Evolutionary conservation across 2,888 invertebrate species (phyloP).

Genomic region (Caradrina kadenii): DNA sequence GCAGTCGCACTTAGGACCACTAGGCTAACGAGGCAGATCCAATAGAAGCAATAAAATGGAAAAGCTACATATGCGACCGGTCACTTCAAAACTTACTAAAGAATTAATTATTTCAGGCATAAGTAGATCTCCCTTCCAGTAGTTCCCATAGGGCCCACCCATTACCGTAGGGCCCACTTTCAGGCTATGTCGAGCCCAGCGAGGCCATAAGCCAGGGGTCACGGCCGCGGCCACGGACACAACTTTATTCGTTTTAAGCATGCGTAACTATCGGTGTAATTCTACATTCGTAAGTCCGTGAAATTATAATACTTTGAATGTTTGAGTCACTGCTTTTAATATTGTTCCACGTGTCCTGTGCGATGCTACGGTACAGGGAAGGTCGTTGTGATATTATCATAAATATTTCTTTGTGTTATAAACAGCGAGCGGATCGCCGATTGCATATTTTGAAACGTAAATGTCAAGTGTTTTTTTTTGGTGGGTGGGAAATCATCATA

Average conservation of each 20-base stretch:
- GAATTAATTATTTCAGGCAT: background rate
- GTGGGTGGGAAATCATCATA: no score
- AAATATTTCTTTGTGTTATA: no score
- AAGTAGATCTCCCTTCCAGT: constrained; percentile 24
- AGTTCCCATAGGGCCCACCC: constrained; percentile 29
- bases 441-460: no score
- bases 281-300: constrained; percentile 29
- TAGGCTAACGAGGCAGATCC: no score
- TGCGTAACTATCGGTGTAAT: constrained; percentile 52
- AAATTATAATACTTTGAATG: constrained; percentile 25
- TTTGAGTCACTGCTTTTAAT: constrained; percentile 15
- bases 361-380: background rate
- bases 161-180: constrained; percentile 47
- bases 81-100: background rate
- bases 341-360: background rate
- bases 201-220: constrained; percentile 60
- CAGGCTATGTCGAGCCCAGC: constrained; percentile 51
- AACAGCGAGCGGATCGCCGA: no score
- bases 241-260: constrained; percentile 44
- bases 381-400: background rate
- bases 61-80: background rate
- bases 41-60: no score
- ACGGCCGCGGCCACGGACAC: constrained; percentile 58
- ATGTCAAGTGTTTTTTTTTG: no score
- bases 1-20: no score